Evolutionary conservation across 1,140 invertebrate species (phyloP).

Genomic region (Pollicipes pollicipes): DNA sequence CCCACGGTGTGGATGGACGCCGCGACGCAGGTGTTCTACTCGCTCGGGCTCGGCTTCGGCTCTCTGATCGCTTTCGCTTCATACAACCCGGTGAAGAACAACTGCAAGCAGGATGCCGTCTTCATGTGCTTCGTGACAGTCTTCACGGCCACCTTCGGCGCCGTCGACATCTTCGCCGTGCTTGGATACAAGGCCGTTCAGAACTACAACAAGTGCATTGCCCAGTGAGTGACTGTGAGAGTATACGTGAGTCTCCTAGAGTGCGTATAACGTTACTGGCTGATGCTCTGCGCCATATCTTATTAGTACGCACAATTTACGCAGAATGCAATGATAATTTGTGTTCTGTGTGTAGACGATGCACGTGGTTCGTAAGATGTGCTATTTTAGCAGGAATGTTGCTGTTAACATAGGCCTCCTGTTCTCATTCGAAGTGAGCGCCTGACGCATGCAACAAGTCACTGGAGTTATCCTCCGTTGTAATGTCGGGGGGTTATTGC

Average conservation of each 20-base stretch:
- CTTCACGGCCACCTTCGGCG: slow-evolving; percentile 35
- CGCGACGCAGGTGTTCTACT: slow-evolving; percentile 37
- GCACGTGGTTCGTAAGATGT: too few species aligned
- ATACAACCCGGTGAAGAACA: slow-evolving; percentile 30
- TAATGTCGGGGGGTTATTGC: too few species aligned
- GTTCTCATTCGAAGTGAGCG: too few species aligned
- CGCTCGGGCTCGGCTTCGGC: slow-evolving; percentile 35
- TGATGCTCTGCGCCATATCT: too few species aligned
- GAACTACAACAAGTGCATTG: slow-evolving; percentile 21
- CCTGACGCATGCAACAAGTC: too few species aligned
- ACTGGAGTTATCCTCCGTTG: too few species aligned
- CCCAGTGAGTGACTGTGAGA: slow-evolving; percentile 20
- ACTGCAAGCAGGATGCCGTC: slow-evolving; percentile 30
- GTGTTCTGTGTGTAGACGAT: too few species aligned
- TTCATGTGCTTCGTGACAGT: slow-evolving; percentile 33
- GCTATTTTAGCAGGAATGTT: too few species aligned
- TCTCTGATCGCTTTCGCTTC: slow-evolving; percentile 28
- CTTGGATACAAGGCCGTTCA: slow-evolving; percentile 22
- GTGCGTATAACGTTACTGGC: too few species aligned
- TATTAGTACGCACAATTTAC: too few species aligned
- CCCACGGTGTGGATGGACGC: slow-evolving; percentile 34
- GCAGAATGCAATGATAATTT: too few species aligned
- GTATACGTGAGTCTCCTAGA: not conserved
- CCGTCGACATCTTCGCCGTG: slow-evolving; percentile 28
- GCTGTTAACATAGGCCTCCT: too few species aligned